A percentile compares a stretch with the other conserved stretches of the same genome.
Evolutionary conservation across 2,113 vertebrate species (phyloP).

Genomic region (Illadopsis cleaveri): DNA sequence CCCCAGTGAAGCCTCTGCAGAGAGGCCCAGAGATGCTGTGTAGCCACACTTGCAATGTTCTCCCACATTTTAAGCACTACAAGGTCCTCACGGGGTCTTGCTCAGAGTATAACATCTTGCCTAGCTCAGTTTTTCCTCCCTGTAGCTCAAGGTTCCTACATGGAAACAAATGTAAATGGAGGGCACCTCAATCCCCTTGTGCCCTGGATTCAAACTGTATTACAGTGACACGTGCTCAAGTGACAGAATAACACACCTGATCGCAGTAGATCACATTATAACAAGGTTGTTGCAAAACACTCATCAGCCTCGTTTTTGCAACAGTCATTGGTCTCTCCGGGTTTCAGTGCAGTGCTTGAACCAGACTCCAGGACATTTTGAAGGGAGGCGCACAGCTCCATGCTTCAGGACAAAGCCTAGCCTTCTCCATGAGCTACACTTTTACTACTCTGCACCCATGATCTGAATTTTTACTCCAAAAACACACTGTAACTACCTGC

Average conservation of each 20-base stretch:
- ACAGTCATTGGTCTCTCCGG: not conserved
- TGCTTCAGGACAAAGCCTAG: not conserved
- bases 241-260: conserved; percentile 33
- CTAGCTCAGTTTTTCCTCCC: conserved; percentile 2
- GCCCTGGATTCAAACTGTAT: conserved; percentile 33
- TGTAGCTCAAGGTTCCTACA: conserved; percentile 36
- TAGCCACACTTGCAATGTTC: not conserved
- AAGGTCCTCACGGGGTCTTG: not conserved
- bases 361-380: not conserved
- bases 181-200: not conserved
- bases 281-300: conserved; percentile 20
- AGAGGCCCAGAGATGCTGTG: not conserved
- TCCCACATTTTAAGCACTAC: conserved; percentile 13
- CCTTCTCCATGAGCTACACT: not conserved
- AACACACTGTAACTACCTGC: not conserved
- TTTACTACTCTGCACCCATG: not conserved
- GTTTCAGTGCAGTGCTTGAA: not conserved
- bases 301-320: not conserved
- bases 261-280: conserved; percentile 1
- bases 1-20: not conserved
- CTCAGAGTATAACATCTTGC: not conserved
- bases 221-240: conserved; percentile 44
- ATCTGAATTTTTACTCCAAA: not conserved
- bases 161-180: conserved; percentile 50
- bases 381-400: not conserved